Conservation (phyloP, 2,888 invertebrate species). For the Calameuta filiformis region DNA sequence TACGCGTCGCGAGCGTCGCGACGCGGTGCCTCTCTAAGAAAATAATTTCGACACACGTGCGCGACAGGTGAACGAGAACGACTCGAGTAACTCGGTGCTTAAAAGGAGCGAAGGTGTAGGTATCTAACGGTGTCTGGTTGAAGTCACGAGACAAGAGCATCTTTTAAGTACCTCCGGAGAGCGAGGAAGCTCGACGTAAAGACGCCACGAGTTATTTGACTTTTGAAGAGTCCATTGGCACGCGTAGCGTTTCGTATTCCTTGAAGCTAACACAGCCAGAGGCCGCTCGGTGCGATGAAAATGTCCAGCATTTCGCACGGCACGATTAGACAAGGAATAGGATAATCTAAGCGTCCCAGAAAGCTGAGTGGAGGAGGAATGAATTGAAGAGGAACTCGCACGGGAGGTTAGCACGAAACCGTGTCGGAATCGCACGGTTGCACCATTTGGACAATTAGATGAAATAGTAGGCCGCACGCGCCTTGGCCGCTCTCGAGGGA, state of each 20-base stretch:
- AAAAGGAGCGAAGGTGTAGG: not conserved
- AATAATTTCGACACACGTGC: not conserved
- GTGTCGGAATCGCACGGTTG: slow-evolving; percentile 49
- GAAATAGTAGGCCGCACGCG: slow-evolving; percentile 55
- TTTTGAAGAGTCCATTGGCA: not conserved
- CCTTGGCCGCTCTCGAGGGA: slow-evolving; percentile 33
- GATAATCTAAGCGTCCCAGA: not conserved
- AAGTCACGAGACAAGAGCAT: not conserved
- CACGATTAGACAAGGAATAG: not conserved
- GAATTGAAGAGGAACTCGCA: not conserved
- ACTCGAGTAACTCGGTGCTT: not conserved
- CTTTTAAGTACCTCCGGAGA: not conserved
- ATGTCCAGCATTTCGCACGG: slow-evolving; percentile 1
- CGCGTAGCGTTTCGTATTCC: not conserved
- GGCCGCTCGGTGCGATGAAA: not conserved
- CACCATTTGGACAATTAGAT: slow-evolving; percentile 58
- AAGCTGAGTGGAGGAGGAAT: not conserved
- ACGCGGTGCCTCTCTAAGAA: not conserved
- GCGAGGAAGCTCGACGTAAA: not conserved
- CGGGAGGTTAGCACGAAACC: slow-evolving; percentile 7
- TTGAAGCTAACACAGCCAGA: not conserved
- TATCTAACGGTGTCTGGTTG: not conserved
- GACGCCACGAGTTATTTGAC: not conserved
- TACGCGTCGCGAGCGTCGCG: not conserved
- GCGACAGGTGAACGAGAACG: not conserved